Evolutionary conservation across 1,140 invertebrate genomes (phyloP).

Genomic region (Cotesia chilonis): DNA sequence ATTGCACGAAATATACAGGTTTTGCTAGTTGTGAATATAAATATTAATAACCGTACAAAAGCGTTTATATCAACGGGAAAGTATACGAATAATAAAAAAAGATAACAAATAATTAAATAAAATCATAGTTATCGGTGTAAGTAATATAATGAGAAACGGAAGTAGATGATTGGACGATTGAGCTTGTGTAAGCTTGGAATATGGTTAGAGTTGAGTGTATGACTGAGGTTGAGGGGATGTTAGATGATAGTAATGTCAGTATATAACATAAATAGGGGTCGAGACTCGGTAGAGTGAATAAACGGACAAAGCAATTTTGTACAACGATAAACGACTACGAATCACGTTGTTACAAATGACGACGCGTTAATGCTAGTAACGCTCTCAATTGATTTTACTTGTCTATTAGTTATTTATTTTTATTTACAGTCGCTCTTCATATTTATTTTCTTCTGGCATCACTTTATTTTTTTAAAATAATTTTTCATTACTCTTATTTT

Average conservation of each 20-base stretch:
- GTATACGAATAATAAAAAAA: slow-evolving; percentile 1
- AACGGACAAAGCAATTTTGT: slow-evolving; percentile 47
- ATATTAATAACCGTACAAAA: neutral
- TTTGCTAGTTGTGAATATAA: too few species aligned
- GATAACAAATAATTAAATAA: slow-evolving; percentile 1
- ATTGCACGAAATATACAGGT: neutral
- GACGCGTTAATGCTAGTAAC: slow-evolving; percentile 23
- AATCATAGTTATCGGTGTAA: slow-evolving; percentile 12
- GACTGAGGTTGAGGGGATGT: slow-evolving; percentile 6
- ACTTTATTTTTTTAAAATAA: too few species aligned
- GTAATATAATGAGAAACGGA: slow-evolving; percentile 36
- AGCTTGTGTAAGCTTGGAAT: slow-evolving; percentile 17
- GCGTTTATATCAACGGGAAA: neutral
- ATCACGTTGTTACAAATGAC: neutral
- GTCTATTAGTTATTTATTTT: neutral
- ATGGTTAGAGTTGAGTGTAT: slow-evolving; percentile 5
- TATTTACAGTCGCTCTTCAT: neutral
- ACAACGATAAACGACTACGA: slow-evolving; percentile 5
- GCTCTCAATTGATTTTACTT: slow-evolving; percentile 17
- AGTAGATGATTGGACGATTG: slow-evolving; percentile 39
- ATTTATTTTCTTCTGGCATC: neutral
- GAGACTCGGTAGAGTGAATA: neutral
- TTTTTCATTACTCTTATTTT: too few species aligned
- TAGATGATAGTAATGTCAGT: slow-evolving; percentile 1
- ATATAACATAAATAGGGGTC: neutral